These are phyloP conservation scores for Antechinus stuartii DNA, from an alignment of 2,113 vertebrate species.

Conservation along the genomic window DNA sequence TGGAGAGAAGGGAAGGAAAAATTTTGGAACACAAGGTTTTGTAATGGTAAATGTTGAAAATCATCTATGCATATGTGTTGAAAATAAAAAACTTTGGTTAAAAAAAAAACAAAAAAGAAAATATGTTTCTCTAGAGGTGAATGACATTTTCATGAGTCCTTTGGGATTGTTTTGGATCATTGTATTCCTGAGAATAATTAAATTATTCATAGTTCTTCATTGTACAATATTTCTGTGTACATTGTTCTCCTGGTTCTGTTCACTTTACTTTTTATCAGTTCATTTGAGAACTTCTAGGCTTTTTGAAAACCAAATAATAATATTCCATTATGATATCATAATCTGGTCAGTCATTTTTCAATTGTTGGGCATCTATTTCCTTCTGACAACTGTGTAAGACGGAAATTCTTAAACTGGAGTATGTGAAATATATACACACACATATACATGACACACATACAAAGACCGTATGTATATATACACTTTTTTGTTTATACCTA, in stretches of 20 bases:
- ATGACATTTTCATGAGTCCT: not conserved
- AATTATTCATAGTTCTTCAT: not conserved
- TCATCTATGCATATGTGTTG: too few relatives aligned
- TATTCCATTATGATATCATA: not conserved
- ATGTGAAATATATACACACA: not conserved
- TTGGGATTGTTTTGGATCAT: not conserved
- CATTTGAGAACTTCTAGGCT: not conserved
- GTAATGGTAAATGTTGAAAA: too few relatives aligned
- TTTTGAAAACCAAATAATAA: not conserved
- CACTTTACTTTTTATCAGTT: not conserved
- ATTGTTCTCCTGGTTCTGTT: not conserved
- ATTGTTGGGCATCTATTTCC: not conserved
- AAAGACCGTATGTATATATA: not conserved
- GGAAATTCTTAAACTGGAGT: not conserved
- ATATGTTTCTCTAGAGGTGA: not conserved
- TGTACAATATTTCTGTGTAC: not conserved
- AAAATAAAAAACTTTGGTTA: too few relatives aligned
- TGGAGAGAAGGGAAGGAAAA: too few relatives aligned
- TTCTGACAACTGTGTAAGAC: not conserved
- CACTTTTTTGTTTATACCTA: too few relatives aligned
- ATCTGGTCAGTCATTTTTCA: not conserved
- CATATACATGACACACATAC: not conserved
- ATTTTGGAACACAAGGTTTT: too few relatives aligned
- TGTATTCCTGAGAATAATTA: not conserved
- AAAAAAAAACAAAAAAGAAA: too few relatives aligned